phyloP scores from a whole-genome alignment of 2,888 invertebrate species.

The Didymodactylos carnosus region DNA sequence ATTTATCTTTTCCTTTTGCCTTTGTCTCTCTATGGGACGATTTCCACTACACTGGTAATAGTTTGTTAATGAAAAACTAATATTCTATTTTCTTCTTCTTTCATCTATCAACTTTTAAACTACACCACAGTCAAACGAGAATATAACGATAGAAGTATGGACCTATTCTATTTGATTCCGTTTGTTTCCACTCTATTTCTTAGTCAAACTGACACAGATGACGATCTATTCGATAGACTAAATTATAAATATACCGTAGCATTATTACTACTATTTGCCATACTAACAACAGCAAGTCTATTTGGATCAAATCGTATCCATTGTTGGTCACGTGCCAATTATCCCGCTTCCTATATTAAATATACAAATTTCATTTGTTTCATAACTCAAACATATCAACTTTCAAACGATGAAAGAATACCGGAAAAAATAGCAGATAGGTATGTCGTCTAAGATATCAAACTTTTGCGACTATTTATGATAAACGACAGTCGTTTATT shows the following conservation, averaged over 20 bases:
- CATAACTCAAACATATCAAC: not conserved
- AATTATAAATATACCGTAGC: not conserved
- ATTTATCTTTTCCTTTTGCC: too few relatives aligned
- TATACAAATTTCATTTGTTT: not conserved
- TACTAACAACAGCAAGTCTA: not conserved
- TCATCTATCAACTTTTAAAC: too few relatives aligned
- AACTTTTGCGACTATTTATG: too few relatives aligned
- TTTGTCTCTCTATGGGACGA: too few relatives aligned
- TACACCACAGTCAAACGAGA: too few relatives aligned
- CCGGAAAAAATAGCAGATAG: not conserved
- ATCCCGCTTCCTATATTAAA: not conserved
- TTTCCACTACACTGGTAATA: too few relatives aligned
- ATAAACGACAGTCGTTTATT: too few relatives aligned
- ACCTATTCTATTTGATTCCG: not conserved
- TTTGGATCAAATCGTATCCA: not conserved
- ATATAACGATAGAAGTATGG: too few relatives aligned
- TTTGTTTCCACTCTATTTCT: not conserved
- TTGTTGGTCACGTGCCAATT: not conserved
- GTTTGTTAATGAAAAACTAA: too few relatives aligned
- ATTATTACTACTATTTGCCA: not conserved
- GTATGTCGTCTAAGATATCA: too few relatives aligned
- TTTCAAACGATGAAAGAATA: not conserved
- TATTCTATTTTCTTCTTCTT: too few relatives aligned
- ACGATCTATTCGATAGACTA: not conserved
- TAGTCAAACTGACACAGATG: not conserved